These are phyloP conservation scores for Discoglossus pictus DNA, from an alignment of 2,797 vertebrate species.

Conservation along the genomic window DNA sequence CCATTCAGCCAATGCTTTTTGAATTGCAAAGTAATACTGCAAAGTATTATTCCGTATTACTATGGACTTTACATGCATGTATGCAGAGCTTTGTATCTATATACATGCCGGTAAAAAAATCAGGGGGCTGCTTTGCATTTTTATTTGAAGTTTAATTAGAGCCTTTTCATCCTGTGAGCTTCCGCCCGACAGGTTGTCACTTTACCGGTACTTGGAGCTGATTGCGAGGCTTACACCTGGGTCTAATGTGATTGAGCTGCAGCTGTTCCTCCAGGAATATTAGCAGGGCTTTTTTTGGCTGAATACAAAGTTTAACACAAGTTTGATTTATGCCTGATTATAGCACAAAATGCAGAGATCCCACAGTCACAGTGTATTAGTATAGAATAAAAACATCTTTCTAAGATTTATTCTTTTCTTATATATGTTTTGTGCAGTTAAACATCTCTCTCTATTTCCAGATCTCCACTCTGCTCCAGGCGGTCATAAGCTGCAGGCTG, in stretches of 20 bases:
- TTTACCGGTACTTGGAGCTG: slow-evolving; percentile 44
- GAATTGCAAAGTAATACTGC: slow-evolving; percentile 33
- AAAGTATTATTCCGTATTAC: slow-evolving; percentile 6
- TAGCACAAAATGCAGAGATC: slow-evolving; percentile 12
- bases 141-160: slow-evolving; percentile 43
- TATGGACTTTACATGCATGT: slow-evolving; percentile 24
- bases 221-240: slow-evolving; percentile 48
- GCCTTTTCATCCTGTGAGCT: slow-evolving; percentile 41
- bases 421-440: too few species aligned
- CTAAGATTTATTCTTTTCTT: too few species aligned
- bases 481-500: too few species aligned
- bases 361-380: background rate
- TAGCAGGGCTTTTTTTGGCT: slow-evolving; percentile 9
- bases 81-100: slow-evolving; percentile 30
- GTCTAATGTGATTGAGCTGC: slow-evolving; percentile 40
- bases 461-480: too few species aligned
- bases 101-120: slow-evolving; percentile 23
- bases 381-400: too few species aligned
- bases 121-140: slow-evolving; percentile 42
- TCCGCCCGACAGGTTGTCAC: slow-evolving; percentile 43
- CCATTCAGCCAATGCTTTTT: slow-evolving; percentile 19
- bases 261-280: slow-evolving; percentile 41
- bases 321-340: slow-evolving; percentile 25
- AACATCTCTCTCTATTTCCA: too few species aligned
- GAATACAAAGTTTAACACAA: slow-evolving; percentile 28